Evolutionary conservation across 1,140 invertebrate species (phyloP).

Genomic region (Drosophila sulfurigaster): DNA sequence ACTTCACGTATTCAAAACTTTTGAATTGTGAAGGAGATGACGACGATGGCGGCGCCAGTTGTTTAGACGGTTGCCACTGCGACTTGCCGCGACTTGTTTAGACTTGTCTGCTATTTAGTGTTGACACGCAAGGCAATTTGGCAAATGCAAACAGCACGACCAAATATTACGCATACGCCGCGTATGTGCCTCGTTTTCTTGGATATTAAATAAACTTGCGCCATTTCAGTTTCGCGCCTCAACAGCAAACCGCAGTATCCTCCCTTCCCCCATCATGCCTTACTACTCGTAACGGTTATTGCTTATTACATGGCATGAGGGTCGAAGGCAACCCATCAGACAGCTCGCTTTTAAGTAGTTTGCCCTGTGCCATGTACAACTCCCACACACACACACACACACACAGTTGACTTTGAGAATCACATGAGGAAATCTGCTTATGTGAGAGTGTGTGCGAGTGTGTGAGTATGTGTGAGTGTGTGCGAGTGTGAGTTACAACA

Average conservation of each 20-base stretch:
- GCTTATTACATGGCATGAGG: conserved; percentile 64
- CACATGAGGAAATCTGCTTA: conserved; percentile 64
- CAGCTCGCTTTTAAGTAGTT: conserved; percentile 52
- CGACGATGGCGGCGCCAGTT: not conserved
- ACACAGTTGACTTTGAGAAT: conserved; percentile 35
- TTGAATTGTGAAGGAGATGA: conserved; percentile 20
- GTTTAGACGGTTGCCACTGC: conserved; percentile 3
- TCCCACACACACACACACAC: conserved; percentile 5
- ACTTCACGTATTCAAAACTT: conserved; percentile 73
- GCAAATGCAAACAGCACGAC: conserved; percentile 70
- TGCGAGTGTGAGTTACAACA: conserved; percentile 5
- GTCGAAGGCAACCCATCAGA: conserved; percentile 5
- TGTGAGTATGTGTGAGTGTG: conserved; percentile 17
- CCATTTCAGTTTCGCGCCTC: conserved; percentile 78
- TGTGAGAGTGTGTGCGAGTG: conserved; percentile 12
- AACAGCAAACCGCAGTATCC: conserved; percentile 48
- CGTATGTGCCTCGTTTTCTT: conserved; percentile 29
- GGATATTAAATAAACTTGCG: conserved; percentile 80
- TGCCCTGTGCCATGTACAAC: conserved; percentile 58
- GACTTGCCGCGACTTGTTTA: conserved; percentile 49
- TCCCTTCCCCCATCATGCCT: not conserved
- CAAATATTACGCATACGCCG: conserved; percentile 69
- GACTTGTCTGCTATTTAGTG: conserved; percentile 81
- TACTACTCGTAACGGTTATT: conserved; percentile 63
- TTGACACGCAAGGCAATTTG: conserved; percentile 83